Base-by-base conservation (phyloP, 1,140 invertebrate genomes). In the Pogonomyrmex barbatus region DNA sequence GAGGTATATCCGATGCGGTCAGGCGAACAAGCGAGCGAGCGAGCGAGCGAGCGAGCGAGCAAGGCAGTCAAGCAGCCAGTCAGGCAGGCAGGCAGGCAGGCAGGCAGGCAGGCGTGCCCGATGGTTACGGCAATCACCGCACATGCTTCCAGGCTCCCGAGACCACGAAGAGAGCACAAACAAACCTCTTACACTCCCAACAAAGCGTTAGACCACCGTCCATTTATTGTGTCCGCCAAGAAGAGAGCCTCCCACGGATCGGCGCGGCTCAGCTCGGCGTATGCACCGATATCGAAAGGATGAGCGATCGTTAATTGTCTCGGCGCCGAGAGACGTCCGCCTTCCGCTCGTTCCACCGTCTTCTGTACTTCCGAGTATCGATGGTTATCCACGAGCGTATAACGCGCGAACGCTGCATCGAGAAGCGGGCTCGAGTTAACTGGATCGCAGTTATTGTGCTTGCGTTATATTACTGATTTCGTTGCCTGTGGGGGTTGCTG, bases 71-170 rank as follows among this genome's bases (percentile, higher is more conserved):
- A 70, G 30, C 78, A 88, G 68, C 63, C 65, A 87, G 82, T 56
- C 75, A 71, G 60, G 33, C 81, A 71, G 76, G 42, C 68, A 79
- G 70, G 63, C 45, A 81, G 47, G 60, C 85, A 87, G 68, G 52
- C 78, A 90, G 87, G 71, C 86, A 85, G 85, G 90, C 91, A 93
- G 92, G 92, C 92, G 92, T 93, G 91, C 92, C 92, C 91, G 88
- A 92, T 92, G 91, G 91, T 92, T 92, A 92, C 92, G 90, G 92
- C 92, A 93, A 92, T 93, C 92, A 91, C 91, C 88, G 89, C 91
- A 92, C 92, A 93, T 92, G 92, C 91, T 92, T 88, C 92, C 91
- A 93, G 89, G 90, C 88, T 89, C 75, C 90, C 87, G 88, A 83
- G 79, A 89, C 84, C 85, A 84, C 82, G 79, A 86, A 67, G 56